Evolutionary conservation across 2,797 vertebrate genomes (phyloP).

Genomic region (Chloroceryle inda): DNA sequence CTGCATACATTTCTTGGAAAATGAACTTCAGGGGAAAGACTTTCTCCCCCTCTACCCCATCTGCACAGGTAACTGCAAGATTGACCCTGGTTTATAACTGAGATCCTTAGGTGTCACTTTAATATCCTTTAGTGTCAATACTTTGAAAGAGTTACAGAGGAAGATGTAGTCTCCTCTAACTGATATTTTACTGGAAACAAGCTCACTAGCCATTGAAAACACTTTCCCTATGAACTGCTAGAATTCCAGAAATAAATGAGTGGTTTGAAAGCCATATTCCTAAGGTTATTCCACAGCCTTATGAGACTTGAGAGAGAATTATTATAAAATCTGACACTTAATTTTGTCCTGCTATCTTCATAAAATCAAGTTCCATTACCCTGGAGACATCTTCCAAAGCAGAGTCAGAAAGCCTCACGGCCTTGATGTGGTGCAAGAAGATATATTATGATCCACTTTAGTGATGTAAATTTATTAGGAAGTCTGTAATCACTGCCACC

Average conservation of each 20-base stretch:
- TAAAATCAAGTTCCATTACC: not conserved
- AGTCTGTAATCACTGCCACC: not conserved
- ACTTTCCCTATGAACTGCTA: not conserved
- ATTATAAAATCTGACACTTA: not conserved
- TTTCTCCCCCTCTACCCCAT: rapidly evolving
- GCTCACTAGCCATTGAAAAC: not conserved
- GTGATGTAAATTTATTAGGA: not conserved
- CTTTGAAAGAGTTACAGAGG: not conserved
- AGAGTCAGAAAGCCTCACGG: not conserved
- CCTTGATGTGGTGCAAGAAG: not conserved
- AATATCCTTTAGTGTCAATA: not conserved
- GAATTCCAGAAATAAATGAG: not conserved
- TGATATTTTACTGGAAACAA: not conserved
- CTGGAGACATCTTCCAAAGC: not conserved
- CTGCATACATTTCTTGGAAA: not conserved
- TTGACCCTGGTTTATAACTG: not conserved
- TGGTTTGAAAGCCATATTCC: not conserved
- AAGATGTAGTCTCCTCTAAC: not conserved
- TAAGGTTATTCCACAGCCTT: not conserved
- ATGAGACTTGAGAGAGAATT: not conserved
- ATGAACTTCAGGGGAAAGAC: not conserved
- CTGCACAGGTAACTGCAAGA: not conserved
- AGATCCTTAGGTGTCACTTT: not conserved
- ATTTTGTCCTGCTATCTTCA: not conserved
- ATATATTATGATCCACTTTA: not conserved